Evolutionary conservation across 2,888 invertebrate species (phyloP).

Genomic region (Rugalucina vietnamica): DNA sequence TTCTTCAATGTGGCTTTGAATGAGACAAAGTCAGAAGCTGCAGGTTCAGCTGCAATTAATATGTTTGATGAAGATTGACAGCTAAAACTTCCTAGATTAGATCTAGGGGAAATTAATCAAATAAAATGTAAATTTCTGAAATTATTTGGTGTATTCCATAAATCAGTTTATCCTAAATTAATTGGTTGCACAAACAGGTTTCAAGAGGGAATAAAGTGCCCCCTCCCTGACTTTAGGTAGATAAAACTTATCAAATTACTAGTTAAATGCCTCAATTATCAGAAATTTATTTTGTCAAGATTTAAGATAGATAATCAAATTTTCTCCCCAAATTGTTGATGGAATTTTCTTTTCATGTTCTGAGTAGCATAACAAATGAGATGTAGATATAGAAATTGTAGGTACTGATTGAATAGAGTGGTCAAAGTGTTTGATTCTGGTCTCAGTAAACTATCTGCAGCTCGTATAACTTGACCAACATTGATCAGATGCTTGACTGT

Average conservation of each 20-base stretch:
- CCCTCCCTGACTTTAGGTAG: conserved; percentile 40
- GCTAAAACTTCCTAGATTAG: too few relatives aligned
- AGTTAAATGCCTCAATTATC: conserved; percentile 60
- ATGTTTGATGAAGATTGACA: too few relatives aligned
- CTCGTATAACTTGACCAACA: too few relatives aligned
- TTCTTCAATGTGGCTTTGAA: too few relatives aligned
- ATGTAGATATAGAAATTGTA: neutral
- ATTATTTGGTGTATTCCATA: conserved; percentile 54
- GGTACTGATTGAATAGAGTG: neutral
- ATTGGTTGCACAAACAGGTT: conserved; percentile 61
- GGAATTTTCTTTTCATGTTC: conserved; percentile 43
- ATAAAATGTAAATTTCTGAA: conserved; percentile 53
- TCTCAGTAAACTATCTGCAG: neutral
- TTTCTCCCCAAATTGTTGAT: conserved; percentile 17
- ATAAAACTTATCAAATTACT: conserved; percentile 45
- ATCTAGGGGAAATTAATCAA: conserved; percentile 19
- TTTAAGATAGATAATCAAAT: conserved; percentile 43
- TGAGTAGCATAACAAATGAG: neutral
- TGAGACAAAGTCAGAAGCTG: too few relatives aligned
- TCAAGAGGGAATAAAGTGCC: conserved; percentile 39
- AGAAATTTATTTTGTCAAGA: conserved; percentile 61
- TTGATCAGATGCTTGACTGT: too few relatives aligned
- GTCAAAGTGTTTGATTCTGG: neutral
- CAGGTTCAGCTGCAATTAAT: too few relatives aligned
- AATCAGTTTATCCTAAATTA: conserved; percentile 61